Evolutionary conservation across 2,113 vertebrate genomes (phyloP).

Genomic region (Rhinolophus sinicus): DNA sequence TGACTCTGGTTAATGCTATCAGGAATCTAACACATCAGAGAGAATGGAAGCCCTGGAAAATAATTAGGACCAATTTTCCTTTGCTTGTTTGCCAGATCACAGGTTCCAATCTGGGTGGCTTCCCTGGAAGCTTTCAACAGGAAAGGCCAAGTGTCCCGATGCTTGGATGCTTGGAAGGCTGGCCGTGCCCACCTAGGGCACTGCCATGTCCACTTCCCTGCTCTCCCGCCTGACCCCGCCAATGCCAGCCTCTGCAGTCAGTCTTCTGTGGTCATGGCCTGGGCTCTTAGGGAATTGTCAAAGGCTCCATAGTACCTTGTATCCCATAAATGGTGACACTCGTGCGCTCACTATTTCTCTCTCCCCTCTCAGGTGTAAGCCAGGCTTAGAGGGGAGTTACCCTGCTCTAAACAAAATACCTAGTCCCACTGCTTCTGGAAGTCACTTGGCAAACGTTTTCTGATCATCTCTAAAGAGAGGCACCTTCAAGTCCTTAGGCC

Average conservation of each 20-base stretch:
- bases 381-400: neutral
- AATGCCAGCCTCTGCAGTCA: rapidly evolving
- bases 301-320: neutral
- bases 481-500: neutral
- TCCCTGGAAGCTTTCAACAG: neutral
- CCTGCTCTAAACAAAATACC: neutral
- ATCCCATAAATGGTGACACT: neutral
- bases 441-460: neutral
- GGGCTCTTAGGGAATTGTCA: neutral
- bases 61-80: conserved; percentile 17
- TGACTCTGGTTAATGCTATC: neutral
- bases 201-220: neutral
- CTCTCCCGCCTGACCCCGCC: neutral
- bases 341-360: rapidly evolving
- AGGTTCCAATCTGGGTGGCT: neutral
- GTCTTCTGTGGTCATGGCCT: neutral
- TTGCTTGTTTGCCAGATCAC: conserved; percentile 36
- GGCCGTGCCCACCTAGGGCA: neutral
- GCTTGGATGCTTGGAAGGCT: rapidly evolving
- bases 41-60: neutral
- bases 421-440: neutral
- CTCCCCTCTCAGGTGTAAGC: neutral
- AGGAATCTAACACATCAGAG: neutral
- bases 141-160: neutral
- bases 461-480: neutral